Conservation (phyloP, 2,113 vertebrate genomes). For the Stigmatopora argus region DNA sequence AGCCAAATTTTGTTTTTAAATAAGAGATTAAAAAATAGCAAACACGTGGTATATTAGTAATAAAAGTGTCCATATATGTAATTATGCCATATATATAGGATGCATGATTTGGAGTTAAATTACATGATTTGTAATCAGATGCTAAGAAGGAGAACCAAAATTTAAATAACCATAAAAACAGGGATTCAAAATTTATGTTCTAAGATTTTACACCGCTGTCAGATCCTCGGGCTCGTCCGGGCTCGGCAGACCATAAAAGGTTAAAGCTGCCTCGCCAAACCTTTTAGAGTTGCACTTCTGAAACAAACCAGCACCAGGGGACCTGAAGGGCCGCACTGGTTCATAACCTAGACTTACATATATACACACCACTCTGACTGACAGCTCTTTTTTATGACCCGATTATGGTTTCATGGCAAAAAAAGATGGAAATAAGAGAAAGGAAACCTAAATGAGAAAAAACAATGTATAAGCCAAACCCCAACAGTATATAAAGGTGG, state of each 20-base stretch:
- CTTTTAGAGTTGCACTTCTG: slow-evolving; percentile 11
- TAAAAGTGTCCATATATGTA: neutral
- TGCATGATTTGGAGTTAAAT: neutral
- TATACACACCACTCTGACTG: neutral
- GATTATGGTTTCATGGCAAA: neutral
- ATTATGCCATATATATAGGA: neutral
- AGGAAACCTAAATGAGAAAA: too few species aligned
- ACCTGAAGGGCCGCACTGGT: neutral
- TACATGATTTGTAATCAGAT: slow-evolving; percentile 1
- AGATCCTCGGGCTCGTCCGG: slow-evolving; percentile 7
- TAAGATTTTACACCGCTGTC: slow-evolving; percentile 3
- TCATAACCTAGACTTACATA: slow-evolving; percentile 6
- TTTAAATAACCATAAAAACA: slow-evolving; percentile 6
- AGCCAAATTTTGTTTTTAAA: neutral
- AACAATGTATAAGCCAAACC: neutral
- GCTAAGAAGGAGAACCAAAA: neutral
- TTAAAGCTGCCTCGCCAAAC: slow-evolving; percentile 7
- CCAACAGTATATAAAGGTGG: neutral
- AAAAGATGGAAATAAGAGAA: neutral
- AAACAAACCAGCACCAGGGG: slow-evolving; percentile 5
- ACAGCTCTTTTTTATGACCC: neutral
- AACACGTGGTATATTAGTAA: neutral
- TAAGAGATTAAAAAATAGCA: neutral
- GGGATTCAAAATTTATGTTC: slow-evolving; percentile 1
- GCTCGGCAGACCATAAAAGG: slow-evolving; percentile 6